Conservation (phyloP, 2,113 vertebrate species). For the Urocolius indicus region DNA sequence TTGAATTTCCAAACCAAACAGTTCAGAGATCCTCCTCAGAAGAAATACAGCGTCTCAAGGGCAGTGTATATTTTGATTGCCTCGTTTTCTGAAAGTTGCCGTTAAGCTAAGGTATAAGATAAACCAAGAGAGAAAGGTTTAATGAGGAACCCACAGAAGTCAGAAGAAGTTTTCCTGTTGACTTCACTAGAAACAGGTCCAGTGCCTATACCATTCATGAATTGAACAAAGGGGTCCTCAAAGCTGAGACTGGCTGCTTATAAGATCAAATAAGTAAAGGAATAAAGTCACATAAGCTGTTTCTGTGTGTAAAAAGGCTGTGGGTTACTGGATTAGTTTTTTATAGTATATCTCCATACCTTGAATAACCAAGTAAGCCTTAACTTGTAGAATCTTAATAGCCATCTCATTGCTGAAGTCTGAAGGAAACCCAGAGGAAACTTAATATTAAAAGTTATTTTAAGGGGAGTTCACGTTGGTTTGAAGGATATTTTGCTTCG, state of each 20-base stretch:
- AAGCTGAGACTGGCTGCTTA: constrained; percentile 7
- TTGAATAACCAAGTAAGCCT: constrained; percentile 58
- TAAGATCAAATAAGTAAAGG: constrained; percentile 38
- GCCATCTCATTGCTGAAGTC: constrained; percentile 72
- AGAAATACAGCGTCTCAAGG: constrained; percentile 15
- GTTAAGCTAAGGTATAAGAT: neutral
- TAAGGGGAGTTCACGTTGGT: constrained; percentile 77
- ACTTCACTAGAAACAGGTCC: neutral
- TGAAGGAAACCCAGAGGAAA: constrained; percentile 78
- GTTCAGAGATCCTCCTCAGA: neutral
- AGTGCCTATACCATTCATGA: neutral
- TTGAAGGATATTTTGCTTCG: constrained; percentile 68
- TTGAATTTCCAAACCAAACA: constrained; percentile 18
- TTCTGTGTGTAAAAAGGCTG: constrained; percentile 52
- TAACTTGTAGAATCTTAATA: constrained; percentile 74
- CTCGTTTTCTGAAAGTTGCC: neutral
- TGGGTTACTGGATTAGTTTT: constrained; percentile 57
- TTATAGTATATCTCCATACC: constrained; percentile 49
- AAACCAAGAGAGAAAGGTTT: constrained; percentile 6
- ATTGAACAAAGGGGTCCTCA: neutral
- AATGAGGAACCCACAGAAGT: neutral
- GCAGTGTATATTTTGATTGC: constrained; percentile 37
- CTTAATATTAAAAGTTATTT: constrained; percentile 82
- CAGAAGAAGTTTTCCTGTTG: constrained; percentile 13
- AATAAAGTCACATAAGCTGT: constrained; percentile 37